Evolutionary conservation across 2,113 vertebrate genomes (phyloP), one percentile per base, ranked within the genome.

Genomic region (Tachuris rubrigastra): DNA sequence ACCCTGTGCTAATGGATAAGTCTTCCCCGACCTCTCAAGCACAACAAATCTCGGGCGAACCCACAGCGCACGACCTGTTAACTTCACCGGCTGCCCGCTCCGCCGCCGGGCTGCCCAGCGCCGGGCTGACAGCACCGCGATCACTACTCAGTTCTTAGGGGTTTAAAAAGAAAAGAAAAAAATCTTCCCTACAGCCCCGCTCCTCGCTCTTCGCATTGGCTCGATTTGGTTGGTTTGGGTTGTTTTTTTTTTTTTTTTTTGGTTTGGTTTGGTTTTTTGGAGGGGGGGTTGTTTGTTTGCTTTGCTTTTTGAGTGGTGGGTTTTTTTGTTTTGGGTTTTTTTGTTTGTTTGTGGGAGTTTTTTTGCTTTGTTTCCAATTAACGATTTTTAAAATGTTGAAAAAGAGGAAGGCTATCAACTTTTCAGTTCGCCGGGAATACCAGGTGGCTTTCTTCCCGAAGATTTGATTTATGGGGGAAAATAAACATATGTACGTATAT

Each of bases 1-100:
- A 98, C 97, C 46, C 68, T 89, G 95, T 74, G 94, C 93, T 97
- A 97, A 97, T 95, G 95, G 95, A 98, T 92, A 95, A 98, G 90
- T 97, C 95, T 96, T 96, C 94, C 56, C 52, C 69, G 83, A 90
- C 93, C 89, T 91, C 86, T 96, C 93, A 78, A 92, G 95, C 94
- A 89, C 97, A 97, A 91, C 94, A 89, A 96, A 95, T 72, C 93
- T 78, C 73, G 10, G 75, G 63, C 79, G 24, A 97, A 69, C 86
- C 79, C 91, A 81, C 19, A 42, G 90, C 58, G 76, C 90, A 44
- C 74, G 95, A 95, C 91, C 90, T 73, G 91, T 85, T 90, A 96
- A 93, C 94, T 97, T 69, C 89, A 47, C 19, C 47, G 22, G 68
- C 73, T 18, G n/a, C 63, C 79, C 68, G 12, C 74, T 21, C 62